Base-by-base conservation (phyloP, 1,140 invertebrate species). In the Magallana angulata region DNA sequence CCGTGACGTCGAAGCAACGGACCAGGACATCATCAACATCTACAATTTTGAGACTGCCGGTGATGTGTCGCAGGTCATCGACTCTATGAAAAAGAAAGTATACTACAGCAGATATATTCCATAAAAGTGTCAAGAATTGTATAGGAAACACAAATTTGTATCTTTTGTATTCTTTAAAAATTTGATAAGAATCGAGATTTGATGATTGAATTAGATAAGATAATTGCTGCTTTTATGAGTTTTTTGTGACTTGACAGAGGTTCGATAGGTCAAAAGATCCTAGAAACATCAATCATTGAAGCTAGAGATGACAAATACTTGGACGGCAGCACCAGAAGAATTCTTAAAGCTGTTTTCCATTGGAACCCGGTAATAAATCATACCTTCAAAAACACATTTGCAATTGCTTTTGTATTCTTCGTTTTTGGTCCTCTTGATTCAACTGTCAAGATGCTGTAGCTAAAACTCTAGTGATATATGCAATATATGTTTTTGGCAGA, bases 71-170 rank as follows among this genome's bases (percentile, higher is more conserved):
- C 2, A 16, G 11, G 84, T 85, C 18, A 71, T 85, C 14, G 12
- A 18, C 16, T 76, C 64, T 14, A 71, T 85, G 60, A 85, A 71
- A 85, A 56, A n/a, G 60, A 16, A 85, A 82, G 48, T 82, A 76
- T 76, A 48, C 0, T 48, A 48, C 2, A 48, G 1, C 36, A 48
- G 36, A 48, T 48, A 48, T 9, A 8, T 48, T 24, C 36, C 36
- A 48, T 48, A 48, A 48, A 48, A 48, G 36, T 48, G 36, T 48
- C 36, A 0, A 48, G 36, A 5, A 48, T 48, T 48, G 36, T 48
- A 48, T 5, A 2, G 2, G 36, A 48, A 48, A 4, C 36, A 48
- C 36, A 48, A 48, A 48, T 48, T 48, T 48, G 2, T 48, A 48
- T 48, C 36, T 4, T 0, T 48, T 48, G 36, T 48, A 4, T 48